phyloP scores from a whole-genome alignment of 2,888 invertebrate genomes.

The Brachyopa scutellaris region DNA sequence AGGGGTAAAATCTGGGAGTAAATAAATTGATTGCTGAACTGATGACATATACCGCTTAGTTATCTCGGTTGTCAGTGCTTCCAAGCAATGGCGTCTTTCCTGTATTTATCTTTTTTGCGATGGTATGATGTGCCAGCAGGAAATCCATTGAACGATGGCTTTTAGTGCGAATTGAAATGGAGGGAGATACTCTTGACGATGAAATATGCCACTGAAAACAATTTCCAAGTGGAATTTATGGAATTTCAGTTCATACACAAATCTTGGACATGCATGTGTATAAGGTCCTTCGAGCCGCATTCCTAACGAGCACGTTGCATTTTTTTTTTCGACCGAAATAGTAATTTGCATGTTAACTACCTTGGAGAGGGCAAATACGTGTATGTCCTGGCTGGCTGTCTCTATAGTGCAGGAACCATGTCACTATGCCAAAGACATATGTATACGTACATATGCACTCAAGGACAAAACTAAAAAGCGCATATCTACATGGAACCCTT shows the following conservation, averaged over 20 bases:
- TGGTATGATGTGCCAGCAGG: not conserved
- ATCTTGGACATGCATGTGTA: not conserved
- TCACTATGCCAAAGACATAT: not conserved
- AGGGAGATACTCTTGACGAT: not conserved
- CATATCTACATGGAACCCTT: not conserved
- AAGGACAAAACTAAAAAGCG: not conserved
- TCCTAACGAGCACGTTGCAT: not conserved
- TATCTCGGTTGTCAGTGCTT: not conserved
- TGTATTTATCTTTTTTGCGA: no score
- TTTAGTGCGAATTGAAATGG: not conserved
- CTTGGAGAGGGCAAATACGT: not conserved
- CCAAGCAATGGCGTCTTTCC: not conserved
- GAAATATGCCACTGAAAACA: not conserved
- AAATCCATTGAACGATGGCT: not conserved
- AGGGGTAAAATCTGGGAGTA: conserved; percentile 1
- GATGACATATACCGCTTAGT: conserved; percentile 3
- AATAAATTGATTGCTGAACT: conserved; percentile 29
- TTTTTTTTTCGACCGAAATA: not conserved
- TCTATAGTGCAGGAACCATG: no score
- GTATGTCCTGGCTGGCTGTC: conserved; percentile 5
- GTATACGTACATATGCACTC: not conserved
- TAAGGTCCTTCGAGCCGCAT: no score
- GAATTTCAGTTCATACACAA: conserved; percentile 11
- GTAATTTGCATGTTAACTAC: not conserved
- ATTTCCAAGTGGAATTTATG: conserved; percentile 9